Evolutionary conservation across 1,140 invertebrate species (phyloP).

Genomic region (Piezodorus guildinii): DNA sequence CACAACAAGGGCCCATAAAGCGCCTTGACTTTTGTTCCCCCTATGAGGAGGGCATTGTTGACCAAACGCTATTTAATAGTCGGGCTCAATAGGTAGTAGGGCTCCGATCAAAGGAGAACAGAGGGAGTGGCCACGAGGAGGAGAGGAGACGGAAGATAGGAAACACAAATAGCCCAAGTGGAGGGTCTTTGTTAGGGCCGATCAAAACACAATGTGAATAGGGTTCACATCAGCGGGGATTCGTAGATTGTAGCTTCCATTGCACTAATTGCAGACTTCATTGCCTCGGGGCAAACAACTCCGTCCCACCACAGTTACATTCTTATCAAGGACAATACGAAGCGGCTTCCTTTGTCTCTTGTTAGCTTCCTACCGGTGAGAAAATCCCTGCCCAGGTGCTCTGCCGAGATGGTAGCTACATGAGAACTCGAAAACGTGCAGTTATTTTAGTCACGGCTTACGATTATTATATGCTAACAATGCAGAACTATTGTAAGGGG

Average conservation of each 20-base stretch:
- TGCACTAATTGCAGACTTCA: conserved; percentile 9
- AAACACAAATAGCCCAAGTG: not conserved
- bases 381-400: not conserved
- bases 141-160: conserved; percentile 1
- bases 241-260: conserved; percentile 8
- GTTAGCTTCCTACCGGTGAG: conserved; percentile 2
- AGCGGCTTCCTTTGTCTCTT: not conserved
- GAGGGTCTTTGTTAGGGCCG: not conserved
- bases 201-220: conserved; percentile 11
- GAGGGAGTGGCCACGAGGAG: not conserved
- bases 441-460: too few relatives aligned
- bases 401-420: too few relatives aligned
- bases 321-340: conserved; percentile 1
- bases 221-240: conserved; percentile 11
- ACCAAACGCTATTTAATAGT: not conserved
- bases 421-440: too few relatives aligned
- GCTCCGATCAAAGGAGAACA: not conserved
- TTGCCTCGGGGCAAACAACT: not conserved
- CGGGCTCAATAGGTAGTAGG: not conserved
- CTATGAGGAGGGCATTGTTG: too few relatives aligned
- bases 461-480: too few relatives aligned
- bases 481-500: too few relatives aligned
- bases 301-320: conserved; percentile 3
- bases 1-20: too few relatives aligned
- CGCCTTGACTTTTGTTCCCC: too few relatives aligned